phyloP scores from a whole-genome alignment of 2,888 invertebrate species.

The Scaptomyza reducta region DNA sequence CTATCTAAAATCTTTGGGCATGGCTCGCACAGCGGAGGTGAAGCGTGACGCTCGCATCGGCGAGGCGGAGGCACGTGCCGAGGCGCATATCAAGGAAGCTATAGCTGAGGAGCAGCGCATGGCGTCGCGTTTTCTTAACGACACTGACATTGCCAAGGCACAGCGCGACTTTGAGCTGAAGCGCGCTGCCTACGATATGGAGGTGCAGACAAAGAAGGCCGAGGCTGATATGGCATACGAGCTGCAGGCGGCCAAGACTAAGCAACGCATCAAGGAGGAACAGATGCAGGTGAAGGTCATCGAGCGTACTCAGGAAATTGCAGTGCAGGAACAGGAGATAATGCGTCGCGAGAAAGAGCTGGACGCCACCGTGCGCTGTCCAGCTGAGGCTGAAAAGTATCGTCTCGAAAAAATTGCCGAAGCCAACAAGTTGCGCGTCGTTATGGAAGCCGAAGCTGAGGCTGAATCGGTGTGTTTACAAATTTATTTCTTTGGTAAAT shows the following conservation, averaged over 20 bases:
- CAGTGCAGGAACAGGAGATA: constrained; percentile 98
- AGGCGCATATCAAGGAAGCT: constrained; percentile 91
- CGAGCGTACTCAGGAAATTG: constrained; percentile 96
- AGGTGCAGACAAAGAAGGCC: constrained; percentile 95
- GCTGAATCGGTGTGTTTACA: constrained; percentile 90
- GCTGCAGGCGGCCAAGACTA: constrained; percentile 97
- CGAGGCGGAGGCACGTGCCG: constrained; percentile 97
- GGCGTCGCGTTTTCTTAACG: constrained; percentile 96
- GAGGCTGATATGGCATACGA: constrained; percentile 97
- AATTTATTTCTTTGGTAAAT: background rate
- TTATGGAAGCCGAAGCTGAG: constrained; percentile 98
- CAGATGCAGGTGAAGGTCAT: constrained; percentile 98
- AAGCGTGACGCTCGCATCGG: constrained; percentile 98
- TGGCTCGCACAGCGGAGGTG: constrained; percentile 97
- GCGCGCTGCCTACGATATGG: constrained; percentile 98
- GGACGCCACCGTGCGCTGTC: constrained; percentile 95
- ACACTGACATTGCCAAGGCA: constrained; percentile 98
- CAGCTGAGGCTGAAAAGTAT: constrained; percentile 97
- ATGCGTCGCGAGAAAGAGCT: constrained; percentile 95
- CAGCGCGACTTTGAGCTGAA: constrained; percentile 98
- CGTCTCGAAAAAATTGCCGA: constrained; percentile 96
- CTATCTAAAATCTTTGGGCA: constrained; percentile 96
- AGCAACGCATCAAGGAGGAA: constrained; percentile 97
- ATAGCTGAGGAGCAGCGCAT: constrained; percentile 98
- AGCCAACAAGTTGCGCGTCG: constrained; percentile 93